These are phyloP conservation scores for Oncopeltus fasciatus DNA, from an alignment of 1,140 invertebrate species.

Conservation along the genomic window DNA sequence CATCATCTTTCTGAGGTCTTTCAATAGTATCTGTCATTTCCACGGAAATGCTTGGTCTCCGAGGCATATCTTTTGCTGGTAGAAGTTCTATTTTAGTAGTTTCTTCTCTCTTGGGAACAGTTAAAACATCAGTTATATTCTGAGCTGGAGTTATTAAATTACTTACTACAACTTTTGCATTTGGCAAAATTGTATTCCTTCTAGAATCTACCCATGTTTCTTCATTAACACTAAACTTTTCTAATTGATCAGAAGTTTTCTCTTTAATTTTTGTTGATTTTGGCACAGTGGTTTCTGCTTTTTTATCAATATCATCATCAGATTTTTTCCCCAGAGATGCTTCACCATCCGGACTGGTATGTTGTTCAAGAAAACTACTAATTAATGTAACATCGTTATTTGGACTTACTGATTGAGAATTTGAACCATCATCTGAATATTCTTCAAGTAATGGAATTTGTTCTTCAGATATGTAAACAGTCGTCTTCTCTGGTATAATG, in stretches of 20 bases:
- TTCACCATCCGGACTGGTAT: neutral
- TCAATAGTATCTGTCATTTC: slow-evolving; percentile 24
- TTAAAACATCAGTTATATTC: neutral
- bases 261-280: neutral
- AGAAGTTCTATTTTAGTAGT: slow-evolving; percentile 22
- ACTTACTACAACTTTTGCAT: slow-evolving; percentile 3
- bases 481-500: neutral
- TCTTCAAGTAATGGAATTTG: slow-evolving; percentile 17
- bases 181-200: slow-evolving; percentile 23
- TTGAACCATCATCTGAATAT: slow-evolving; percentile 11
- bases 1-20: slow-evolving; percentile 3
- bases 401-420: neutral
- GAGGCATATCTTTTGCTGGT: slow-evolving; percentile 21
- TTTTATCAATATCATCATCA: neutral
- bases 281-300: neutral
- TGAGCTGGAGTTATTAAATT: neutral
- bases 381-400: neutral
- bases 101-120: slow-evolving; percentile 10
- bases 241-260: neutral
- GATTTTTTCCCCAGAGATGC: neutral
- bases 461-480: slow-evolving; percentile 12
- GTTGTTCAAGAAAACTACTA: neutral
- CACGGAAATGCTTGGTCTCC: slow-evolving; percentile 25
- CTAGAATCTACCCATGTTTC: slow-evolving; percentile 24
- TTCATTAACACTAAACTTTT: slow-evolving; percentile 15